Evolutionary conservation across 2,888 invertebrate species (phyloP), one percentile per base, ranked within the genome.

Genomic region (Apodemia hepburni): DNA sequence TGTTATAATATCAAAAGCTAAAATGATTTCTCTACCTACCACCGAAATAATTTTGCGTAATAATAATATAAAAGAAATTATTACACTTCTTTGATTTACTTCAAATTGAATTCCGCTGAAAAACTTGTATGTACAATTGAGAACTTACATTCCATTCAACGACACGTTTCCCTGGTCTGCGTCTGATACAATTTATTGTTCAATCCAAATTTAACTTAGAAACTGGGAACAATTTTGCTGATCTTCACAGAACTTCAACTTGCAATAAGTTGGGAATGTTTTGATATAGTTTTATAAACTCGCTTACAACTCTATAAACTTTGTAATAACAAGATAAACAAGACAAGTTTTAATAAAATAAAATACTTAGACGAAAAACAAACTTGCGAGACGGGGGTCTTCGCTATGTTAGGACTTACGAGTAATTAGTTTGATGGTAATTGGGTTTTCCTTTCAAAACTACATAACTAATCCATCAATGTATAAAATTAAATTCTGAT

Each of bases 121-220:
- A 17, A 47, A 47, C 17, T 47, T 27, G 54, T 27, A 12, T 15
- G 54, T 22, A 54, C 54, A 54, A 15, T 54, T 54, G 54, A 54
- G 18, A 54, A 54, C 22, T 54, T 27, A 54, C 58, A 62, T 62
- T 62, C 57, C 47, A 62, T 58, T 58, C 61, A 62, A 58, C 33
- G 47, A 47, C 47, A 62, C 61, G 58, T 73, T 70, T 74, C 71
- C 62, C 71, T 47, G 70, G 27, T 73, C 71, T 72, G 68, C 71
- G 60, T 70, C 68, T 60, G 68, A 65, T 69, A 71, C 73, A 76
- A 80, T 81, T 82, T 80, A 80, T 80, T 67, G 73, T 75, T 73
- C 67, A 68, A 67, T 73, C 73, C 71, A 69, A 77, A 75, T 77
- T 75, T 71, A 76, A 75, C 73, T 78, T 74, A 69, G 70, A 67